Evolutionary conservation across 2,888 invertebrate genomes (phyloP).

Genomic region (Plebejus anna): DNA sequence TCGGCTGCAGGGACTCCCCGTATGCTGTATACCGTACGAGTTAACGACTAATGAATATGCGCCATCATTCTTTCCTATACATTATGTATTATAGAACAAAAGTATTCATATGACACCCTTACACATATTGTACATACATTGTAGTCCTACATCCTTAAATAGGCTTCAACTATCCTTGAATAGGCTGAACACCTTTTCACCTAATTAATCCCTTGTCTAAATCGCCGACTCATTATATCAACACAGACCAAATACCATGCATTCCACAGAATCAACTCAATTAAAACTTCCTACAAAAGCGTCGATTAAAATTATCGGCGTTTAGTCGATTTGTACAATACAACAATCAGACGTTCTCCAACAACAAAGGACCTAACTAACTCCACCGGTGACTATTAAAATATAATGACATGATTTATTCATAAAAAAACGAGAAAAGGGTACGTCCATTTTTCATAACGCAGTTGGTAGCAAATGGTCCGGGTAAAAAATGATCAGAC

Average conservation of each 20-base stretch:
- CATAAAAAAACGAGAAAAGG: constrained; percentile 73
- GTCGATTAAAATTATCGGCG: constrained; percentile 79
- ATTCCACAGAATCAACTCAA: constrained; percentile 66
- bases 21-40: too few species aligned
- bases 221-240: constrained; percentile 16
- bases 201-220: not conserved
- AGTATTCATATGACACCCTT: not conserved
- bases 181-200: not conserved
- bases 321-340: constrained; percentile 74
- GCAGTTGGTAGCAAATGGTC: constrained; percentile 80
- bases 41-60: too few species aligned
- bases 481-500: constrained; percentile 78
- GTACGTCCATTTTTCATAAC: constrained; percentile 79
- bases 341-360: constrained; percentile 73
- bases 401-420: constrained; percentile 80
- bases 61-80: not conserved
- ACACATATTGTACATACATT: not conserved
- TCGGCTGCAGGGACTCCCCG: too few species aligned
- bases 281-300: constrained; percentile 77
- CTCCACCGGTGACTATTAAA: constrained; percentile 76
- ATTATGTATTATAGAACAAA: not conserved
- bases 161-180: not conserved
- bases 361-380: constrained; percentile 78
- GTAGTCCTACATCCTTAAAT: not conserved
- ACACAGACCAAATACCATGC: constrained; percentile 54